A percentile compares a stretch with the other conserved stretches of the same genome.
Evolutionary conservation across 2,888 invertebrate genomes (phyloP).

Genomic region (Belgica antarctica): DNA sequence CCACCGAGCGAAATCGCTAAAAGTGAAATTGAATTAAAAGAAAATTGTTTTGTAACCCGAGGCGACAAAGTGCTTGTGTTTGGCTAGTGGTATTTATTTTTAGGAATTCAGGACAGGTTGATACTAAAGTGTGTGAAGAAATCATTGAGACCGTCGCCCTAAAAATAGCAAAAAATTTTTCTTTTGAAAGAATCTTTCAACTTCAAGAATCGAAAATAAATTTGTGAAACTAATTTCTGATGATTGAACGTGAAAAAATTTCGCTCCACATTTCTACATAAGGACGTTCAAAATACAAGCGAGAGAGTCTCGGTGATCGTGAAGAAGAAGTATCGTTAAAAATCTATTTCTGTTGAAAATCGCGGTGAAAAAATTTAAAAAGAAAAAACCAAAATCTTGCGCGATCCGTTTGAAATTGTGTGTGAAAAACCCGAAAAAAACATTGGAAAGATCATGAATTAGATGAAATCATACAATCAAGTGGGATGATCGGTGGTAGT

Average conservation of each 20-base stretch:
- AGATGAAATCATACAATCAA: neutral
- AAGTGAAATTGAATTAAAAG: slow-evolving; percentile 4
- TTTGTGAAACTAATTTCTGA: neutral
- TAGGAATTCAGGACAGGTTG: slow-evolving; percentile 22
- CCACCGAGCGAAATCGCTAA: neutral
- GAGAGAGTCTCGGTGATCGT: neutral
- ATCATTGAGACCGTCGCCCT: neutral
- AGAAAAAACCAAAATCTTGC: slow-evolving; percentile 11
- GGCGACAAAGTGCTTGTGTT: slow-evolving; percentile 20
- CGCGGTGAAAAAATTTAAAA: slow-evolving; percentile 28
- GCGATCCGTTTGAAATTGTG: slow-evolving; percentile 8
- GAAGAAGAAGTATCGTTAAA: slow-evolving; percentile 24
- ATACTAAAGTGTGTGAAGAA: neutral
- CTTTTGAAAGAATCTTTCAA: neutral
- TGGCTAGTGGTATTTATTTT: slow-evolving; percentile 3
- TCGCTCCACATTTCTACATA: slow-evolving; percentile 1
- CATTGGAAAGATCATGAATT: neutral
- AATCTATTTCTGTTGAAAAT: slow-evolving; percentile 43
- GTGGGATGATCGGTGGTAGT: too few relatives aligned
- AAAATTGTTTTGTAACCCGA: slow-evolving; percentile 22
- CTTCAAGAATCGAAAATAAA: neutral
- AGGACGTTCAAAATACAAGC: neutral
- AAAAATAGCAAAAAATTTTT: neutral
- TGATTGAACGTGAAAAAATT: neutral
- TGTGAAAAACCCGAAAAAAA: slow-evolving; percentile 1